Conservation (phyloP, 1,140 invertebrate species). For the Cotesia glomerata region DNA sequence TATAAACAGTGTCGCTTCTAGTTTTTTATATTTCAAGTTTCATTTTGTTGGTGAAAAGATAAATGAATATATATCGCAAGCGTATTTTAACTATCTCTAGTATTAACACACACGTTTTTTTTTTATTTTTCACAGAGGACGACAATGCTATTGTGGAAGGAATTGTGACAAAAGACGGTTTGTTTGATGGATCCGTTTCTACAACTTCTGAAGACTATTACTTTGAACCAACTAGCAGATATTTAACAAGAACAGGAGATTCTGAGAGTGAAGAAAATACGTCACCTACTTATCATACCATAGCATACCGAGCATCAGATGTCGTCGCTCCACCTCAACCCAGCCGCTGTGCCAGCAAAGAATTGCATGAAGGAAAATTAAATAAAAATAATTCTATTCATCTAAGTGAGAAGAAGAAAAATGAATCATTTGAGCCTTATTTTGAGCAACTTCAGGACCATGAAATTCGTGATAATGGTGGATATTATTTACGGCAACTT, state of each 20-base stretch:
- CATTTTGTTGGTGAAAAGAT: background rate
- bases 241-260: conserved; percentile 54
- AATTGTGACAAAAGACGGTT: conserved; percentile 82
- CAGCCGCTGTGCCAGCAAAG: conserved; percentile 64
- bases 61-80: conserved; percentile 1
- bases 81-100: background rate
- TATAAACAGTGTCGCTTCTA: background rate
- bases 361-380: conserved; percentile 49
- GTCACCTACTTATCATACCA: conserved; percentile 73
- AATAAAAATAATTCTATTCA: conserved; percentile 37
- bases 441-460: conserved; percentile 58
- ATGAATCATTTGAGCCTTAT: conserved; percentile 48
- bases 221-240: conserved; percentile 83
- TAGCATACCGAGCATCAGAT: conserved; percentile 84
- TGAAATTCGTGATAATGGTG: conserved; percentile 48
- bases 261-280: conserved; percentile 41
- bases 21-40: background rate
- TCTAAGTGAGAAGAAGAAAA: conserved; percentile 42
- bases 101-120: background rate
- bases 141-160: conserved; percentile 84
- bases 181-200: conserved; percentile 87
- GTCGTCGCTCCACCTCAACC: conserved; percentile 70
- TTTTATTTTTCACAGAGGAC: conserved; percentile 72
- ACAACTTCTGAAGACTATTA: conserved; percentile 81
- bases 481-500: conserved; percentile 53